These are phyloP conservation scores for Morone saxatilis DNA, from an alignment of 2,113 vertebrate genomes.

Conservation along the genomic window DNA sequence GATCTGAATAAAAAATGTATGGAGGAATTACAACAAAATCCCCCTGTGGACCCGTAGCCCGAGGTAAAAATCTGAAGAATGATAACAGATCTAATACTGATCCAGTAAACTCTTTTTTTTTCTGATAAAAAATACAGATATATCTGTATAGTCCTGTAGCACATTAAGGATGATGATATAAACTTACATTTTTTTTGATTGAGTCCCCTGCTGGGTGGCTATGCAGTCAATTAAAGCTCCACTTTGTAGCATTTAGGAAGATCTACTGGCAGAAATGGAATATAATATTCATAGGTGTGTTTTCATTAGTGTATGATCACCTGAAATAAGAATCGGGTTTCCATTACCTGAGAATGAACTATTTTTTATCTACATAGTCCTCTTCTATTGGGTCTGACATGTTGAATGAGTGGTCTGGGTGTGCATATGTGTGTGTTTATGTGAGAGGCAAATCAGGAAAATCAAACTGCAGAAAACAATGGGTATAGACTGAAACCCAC, in stretches of 20 bases:
- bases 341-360: no score
- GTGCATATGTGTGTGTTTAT: not conserved
- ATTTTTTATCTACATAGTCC: no score
- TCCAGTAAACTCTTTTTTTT: not conserved
- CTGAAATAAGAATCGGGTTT: no score
- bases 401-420: not conserved
- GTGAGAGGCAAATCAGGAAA: not conserved
- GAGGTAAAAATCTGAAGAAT: conserved; percentile 1
- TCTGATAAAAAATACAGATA: not conserved
- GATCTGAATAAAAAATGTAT: conserved; percentile 18
- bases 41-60: not conserved
- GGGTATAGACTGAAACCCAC: conserved; percentile 2
- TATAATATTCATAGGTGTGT: no score
- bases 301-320: no score
- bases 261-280: no score
- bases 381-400: no score
- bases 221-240: no score
- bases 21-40: conserved; percentile 2
- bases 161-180: no score
- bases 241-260: no score
- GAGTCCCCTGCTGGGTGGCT: no score
- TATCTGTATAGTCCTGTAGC: not conserved
- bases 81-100: not conserved
- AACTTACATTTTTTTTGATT: not conserved
- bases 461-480: conserved; percentile 16